These are phyloP conservation scores for Agyllia agylla DNA, from an alignment of 2,888 invertebrate species.

Conservation along the genomic window DNA sequence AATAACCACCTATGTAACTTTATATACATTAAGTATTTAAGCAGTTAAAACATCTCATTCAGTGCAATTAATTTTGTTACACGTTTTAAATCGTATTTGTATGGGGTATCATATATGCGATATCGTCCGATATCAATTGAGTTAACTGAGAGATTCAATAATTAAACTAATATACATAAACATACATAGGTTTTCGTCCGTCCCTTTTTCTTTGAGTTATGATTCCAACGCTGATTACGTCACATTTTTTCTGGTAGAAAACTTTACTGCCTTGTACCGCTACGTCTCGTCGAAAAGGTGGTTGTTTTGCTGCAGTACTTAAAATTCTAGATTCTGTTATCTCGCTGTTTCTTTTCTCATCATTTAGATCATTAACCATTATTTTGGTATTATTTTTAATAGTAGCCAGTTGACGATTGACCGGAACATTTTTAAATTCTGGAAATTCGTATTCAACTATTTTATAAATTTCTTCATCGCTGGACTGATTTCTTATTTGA, in stretches of 20 bases:
- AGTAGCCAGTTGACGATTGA: conserved; percentile 71
- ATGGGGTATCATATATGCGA: no score
- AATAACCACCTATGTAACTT: no score
- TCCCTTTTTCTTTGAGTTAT: conserved; percentile 83
- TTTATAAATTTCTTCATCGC: conserved; percentile 85
- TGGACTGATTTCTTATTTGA: conserved; percentile 80
- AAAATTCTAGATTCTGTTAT: conserved; percentile 80
- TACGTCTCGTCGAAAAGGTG: conserved; percentile 81
- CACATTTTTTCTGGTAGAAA: conserved; percentile 82
- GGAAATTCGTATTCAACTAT: conserved; percentile 85
- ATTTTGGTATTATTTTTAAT: conserved; percentile 78
- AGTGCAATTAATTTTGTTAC: no score
- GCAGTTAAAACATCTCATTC: no score
- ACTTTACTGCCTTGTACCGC: conserved; percentile 83
- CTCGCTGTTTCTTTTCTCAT: conserved; percentile 61
- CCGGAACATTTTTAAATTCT: conserved; percentile 60
- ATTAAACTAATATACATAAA: conserved; percentile 29
- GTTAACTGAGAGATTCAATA: not conserved
- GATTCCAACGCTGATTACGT: conserved; percentile 84
- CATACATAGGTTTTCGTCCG: conserved; percentile 83
- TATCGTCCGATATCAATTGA: no score
- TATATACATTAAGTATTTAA: no score
- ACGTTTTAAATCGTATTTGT: no score
- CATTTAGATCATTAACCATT: conserved; percentile 81
- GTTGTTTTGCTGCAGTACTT: conserved; percentile 80